These are phyloP conservation scores for Phoeniculus purpureus DNA, from an alignment of 2,797 vertebrate genomes.

Conservation along the genomic window DNA sequence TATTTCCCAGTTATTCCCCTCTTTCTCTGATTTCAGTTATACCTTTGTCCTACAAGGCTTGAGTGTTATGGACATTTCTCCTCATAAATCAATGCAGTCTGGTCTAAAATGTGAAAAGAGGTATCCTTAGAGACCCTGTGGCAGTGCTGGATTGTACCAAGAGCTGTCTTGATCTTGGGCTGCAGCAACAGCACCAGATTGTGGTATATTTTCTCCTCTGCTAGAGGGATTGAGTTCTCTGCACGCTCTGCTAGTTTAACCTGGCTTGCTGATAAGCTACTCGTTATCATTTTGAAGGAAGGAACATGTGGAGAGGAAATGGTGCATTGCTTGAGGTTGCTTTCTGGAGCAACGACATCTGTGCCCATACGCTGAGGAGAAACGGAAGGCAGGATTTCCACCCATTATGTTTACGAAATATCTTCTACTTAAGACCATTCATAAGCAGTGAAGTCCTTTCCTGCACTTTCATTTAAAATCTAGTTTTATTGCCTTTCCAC, in stretches of 20 bases:
- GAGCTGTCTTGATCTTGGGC: background rate
- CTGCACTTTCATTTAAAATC: conserved; percentile 34
- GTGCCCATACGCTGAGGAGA: background rate
- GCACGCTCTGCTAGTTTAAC: fast-evolving
- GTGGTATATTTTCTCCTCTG: background rate
- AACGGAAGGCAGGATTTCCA: conserved; percentile 54
- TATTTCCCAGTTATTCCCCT: background rate
- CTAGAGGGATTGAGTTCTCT: background rate
- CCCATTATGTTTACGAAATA: conserved; percentile 43
- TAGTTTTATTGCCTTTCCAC: background rate
- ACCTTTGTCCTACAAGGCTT: background rate
- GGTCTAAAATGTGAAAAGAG: background rate
- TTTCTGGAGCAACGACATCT: background rate
- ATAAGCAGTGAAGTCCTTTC: conserved; percentile 21
- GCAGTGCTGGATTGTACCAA: background rate
- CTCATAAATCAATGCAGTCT: background rate
- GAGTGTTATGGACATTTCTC: background rate
- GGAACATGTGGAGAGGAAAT: conserved; percentile 1
- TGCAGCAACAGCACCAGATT: background rate
- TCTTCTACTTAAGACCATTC: background rate
- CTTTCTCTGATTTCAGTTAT: background rate
- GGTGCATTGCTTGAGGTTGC: background rate
- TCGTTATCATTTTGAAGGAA: conserved; percentile 41
- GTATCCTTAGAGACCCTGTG: background rate
- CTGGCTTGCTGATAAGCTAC: background rate